These are phyloP conservation scores for Coleophora deauratella DNA, from an alignment of 2,888 invertebrate species.

Conservation along the genomic window DNA sequence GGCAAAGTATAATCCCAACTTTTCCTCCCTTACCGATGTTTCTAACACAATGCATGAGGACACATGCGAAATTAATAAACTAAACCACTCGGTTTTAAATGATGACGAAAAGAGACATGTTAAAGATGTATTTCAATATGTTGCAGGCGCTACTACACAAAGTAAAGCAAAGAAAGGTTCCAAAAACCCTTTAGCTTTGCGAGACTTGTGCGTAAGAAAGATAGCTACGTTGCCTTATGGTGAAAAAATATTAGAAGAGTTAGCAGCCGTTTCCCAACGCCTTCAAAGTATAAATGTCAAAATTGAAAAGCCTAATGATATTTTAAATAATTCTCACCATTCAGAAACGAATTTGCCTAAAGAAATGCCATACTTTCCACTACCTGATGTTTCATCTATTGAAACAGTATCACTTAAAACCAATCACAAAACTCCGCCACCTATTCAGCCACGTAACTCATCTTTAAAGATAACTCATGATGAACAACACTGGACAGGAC, in stretches of 20 bases:
- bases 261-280: constrained; percentile 77
- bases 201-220: constrained; percentile 77
- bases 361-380: constrained; percentile 59
- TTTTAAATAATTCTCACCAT: constrained; percentile 1
- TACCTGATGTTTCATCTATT: constrained; percentile 61
- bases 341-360: constrained; percentile 5
- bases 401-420: constrained; percentile 46
- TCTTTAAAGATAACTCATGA: constrained; percentile 55
- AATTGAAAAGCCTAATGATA: constrained; percentile 14
- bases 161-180: constrained; percentile 18
- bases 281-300: constrained; percentile 52
- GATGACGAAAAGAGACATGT: constrained; percentile 32
- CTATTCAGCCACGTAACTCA: constrained; percentile 55
- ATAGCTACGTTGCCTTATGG: constrained; percentile 81
- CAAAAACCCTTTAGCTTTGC: constrained; percentile 65
- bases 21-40: constrained; percentile 76
- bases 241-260: constrained; percentile 77
- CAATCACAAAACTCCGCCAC: constrained; percentile 46
- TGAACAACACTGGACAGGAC: constrained; percentile 71
- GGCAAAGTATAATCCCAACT: constrained; percentile 77
- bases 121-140: constrained; percentile 59
- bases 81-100: constrained; percentile 16
- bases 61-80: constrained; percentile 22
- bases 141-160: constrained; percentile 39
- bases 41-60: constrained; percentile 71